Evolutionary conservation across 2,888 invertebrate species (phyloP).

Genomic region (Drosophila recens): DNA sequence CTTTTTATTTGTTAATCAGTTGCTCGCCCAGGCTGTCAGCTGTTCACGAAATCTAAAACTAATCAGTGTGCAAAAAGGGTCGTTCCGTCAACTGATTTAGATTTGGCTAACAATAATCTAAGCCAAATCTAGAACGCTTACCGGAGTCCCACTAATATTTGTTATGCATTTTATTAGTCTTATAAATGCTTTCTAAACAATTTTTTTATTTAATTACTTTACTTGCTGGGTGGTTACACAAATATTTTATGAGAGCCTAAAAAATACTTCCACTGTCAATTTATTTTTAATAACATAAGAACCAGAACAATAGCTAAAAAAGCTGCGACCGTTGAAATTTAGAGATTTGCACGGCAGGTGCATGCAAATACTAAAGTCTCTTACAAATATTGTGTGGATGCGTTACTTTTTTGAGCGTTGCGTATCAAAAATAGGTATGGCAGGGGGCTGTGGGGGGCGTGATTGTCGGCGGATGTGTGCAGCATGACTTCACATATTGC

Average conservation of each 20-base stretch:
- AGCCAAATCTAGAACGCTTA: too few relatives aligned
- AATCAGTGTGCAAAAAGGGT: too few relatives aligned
- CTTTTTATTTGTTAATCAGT: too few relatives aligned
- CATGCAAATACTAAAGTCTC: slow-evolving; percentile 60
- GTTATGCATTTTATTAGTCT: too few relatives aligned
- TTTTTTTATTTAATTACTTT: slow-evolving; percentile 57
- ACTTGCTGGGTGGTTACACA: slow-evolving; percentile 31
- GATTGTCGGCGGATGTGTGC: slow-evolving; percentile 57
- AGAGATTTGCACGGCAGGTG: slow-evolving; percentile 61
- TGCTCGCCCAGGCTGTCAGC: too few relatives aligned
- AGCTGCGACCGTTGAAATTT: slow-evolving; percentile 49
- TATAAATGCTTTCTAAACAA: neutral
- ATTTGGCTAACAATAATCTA: too few relatives aligned
- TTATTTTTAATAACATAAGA: slow-evolving; percentile 30
- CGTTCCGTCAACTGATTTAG: too few relatives aligned
- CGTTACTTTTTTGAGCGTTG: slow-evolving; percentile 10
- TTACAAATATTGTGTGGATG: slow-evolving; percentile 64
- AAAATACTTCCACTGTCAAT: slow-evolving; percentile 45
- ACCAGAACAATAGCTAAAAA: slow-evolving; percentile 17
- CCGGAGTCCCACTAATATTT: too few relatives aligned
- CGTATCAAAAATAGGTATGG: slow-evolving; percentile 10
- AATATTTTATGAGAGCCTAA: slow-evolving; percentile 57
- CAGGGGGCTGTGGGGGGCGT: slow-evolving; percentile 6
- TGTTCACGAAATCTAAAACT: too few relatives aligned
- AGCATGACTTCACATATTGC: slow-evolving; percentile 74